Percentiles rank a stretch among this genome's conserved stretches.
These are phyloP conservation scores for Drosophila anomalata DNA, from an alignment of 2,888 invertebrate genomes.

Conservation along the genomic window DNA sequence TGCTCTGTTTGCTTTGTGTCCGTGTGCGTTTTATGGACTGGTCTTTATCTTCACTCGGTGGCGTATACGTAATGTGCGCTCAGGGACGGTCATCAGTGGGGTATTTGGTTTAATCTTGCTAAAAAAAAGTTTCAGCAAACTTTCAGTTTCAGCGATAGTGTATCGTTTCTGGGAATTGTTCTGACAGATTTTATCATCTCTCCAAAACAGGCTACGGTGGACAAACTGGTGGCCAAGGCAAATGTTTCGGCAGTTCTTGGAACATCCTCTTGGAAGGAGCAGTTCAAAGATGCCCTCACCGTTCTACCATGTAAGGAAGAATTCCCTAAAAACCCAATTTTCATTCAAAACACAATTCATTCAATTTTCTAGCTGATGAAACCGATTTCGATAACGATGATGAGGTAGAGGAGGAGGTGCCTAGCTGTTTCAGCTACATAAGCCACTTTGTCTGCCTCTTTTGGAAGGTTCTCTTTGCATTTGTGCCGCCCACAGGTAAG, in stretches of 20 bases:
- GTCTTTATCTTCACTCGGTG: conserved; percentile 12
- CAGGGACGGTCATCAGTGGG: background rate
- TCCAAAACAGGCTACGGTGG: conserved; percentile 94
- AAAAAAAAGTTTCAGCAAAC: background rate
- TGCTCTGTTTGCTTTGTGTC: conserved; percentile 32
- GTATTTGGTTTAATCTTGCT: background rate
- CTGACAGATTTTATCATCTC: background rate
- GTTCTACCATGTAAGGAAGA: conserved; percentile 91
- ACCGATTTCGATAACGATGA: conserved; percentile 86
- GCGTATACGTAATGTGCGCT: conserved; percentile 49
- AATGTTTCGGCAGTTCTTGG: conserved; percentile 97
- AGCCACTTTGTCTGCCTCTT: conserved; percentile 98
- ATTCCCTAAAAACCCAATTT: background rate
- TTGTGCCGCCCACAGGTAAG: conserved; percentile 98
- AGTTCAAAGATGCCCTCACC: conserved; percentile 98
- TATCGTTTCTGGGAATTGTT: background rate
- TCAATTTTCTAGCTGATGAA: conserved; percentile 81
- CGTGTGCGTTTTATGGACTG: conserved; percentile 15
- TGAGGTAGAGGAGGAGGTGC: conserved; percentile 87
- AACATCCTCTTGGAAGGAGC: conserved; percentile 99
- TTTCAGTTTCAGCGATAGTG: too few relatives aligned
- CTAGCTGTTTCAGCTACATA: conserved; percentile 95
- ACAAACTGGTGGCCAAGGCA: conserved; percentile 98
- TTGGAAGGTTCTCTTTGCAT: conserved; percentile 99
- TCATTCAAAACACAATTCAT: background rate